Evolutionary conservation across 2,888 invertebrate species (phyloP), one percentile per base, ranked within the genome.

Genomic region (Cryptocheilus praepositus): DNA sequence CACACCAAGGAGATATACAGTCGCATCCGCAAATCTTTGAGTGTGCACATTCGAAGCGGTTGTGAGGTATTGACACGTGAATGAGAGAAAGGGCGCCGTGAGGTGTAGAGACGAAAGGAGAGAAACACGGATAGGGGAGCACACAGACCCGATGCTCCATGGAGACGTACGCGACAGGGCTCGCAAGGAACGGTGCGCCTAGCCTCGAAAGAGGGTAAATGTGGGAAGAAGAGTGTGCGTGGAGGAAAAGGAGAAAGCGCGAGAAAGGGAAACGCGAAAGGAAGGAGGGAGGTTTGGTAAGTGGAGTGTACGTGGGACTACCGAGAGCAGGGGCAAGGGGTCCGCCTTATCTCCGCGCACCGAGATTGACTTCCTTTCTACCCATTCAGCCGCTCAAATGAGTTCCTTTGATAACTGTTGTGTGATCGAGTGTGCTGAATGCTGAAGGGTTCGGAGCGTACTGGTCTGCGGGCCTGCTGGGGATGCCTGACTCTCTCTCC

Each of bases 351-450:
- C 88, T 88, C 86, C 86, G 86, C 83, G 82, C 81, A 81, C 83
- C 84, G 85, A 88, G 88, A 88, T 88, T 88, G 88, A 87, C 88
- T 87, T 87, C 86, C 87, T 87, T 87, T 87, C 87, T 86, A 86
- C 80, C 86, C 83, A 87, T 86, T 85, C 87, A 87, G 76, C 83
- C 85, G 86, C 86, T 87, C 87, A 86, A 87, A 88, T 88, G 84
- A 88, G 88, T 88, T 88, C 88, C 87, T 88, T 88, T 88, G 88
- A 87, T 88, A 88, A 88, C 87, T 88, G 88, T 88, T 87, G 87
- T 87, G 87, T 85, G 86, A 88, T 88, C 87, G 86, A 87, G 87
- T 87, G 86, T 83, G 83, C 85, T 86, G 88, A 87, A 88, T 87
- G 86, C 86, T 86, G 86, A 87, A 87, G 86, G 88, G 86, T 85